Evolutionary conservation across 2,797 vertebrate genomes (phyloP), one percentile per base, ranked within the genome.

Genomic region (Rhinichthys osculus): DNA sequence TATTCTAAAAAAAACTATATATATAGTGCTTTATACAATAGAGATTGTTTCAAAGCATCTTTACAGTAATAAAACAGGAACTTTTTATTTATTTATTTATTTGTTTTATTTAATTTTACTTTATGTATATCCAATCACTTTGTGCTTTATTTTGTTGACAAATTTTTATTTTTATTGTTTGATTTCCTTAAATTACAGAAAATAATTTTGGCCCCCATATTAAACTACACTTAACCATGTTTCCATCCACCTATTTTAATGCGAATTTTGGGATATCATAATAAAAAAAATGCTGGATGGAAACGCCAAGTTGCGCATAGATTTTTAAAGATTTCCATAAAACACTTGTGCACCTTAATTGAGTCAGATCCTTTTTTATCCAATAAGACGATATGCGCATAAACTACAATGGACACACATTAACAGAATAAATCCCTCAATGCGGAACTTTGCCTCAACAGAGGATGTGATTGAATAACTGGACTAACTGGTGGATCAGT

Each of bases 131-230:
- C 7, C 0, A 2, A 57, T 62, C 66, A 71, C 40, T 78, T 78
- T 69, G 80, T 52, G 66, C 19, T 83, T 87, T 86, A 44, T 67
- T 83, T 70, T 62, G 10, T 57, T 23, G 21, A n/a, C 54, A 57
- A 3, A 1, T 40, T 82, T n/a, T 54, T 0, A 17, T 33, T 73
- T 27, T 23, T 21, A 57, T 35, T 0, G 14, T 67, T n/a, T 44
- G 52, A 59, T 64, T 30, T 52, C 54, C 54, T 23, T 57, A 57
- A 57, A 57, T 57, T 57, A 57, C 54, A 21, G 21, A 21, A 23
- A 54, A 54, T 21, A 3, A 23, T 57, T 23, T 57, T 57, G 3
- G 7, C 23, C 57, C 9, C 4, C 57, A n/a, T 59, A n/a, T 59
- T 59, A 59, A 59, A n/a, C 23, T 59, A 23, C 54, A 57, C 54